Conservation (phyloP, 2,797 vertebrate species). For the Limnodromus scolopaceus region DNA sequence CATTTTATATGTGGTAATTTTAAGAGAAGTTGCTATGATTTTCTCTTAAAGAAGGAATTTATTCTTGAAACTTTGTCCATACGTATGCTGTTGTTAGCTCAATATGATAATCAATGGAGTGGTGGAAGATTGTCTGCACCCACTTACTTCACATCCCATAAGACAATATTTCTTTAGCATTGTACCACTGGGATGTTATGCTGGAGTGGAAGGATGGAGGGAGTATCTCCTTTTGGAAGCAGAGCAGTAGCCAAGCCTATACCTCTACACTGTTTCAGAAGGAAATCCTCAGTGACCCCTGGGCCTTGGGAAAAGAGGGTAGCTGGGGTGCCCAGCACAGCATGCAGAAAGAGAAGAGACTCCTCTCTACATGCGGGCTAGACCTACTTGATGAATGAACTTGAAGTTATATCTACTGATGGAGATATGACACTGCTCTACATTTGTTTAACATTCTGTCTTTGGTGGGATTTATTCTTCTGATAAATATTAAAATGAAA, state of each 20-base stretch:
- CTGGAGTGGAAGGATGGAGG: background rate
- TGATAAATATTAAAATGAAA: background rate
- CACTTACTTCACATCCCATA: background rate
- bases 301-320: background rate
- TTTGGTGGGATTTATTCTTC: background rate
- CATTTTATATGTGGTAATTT: background rate
- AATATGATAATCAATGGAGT: background rate
- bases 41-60: background rate
- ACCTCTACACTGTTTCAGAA: background rate
- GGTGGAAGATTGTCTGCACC: background rate
- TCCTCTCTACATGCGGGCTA: background rate
- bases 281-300: background rate
- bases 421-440: background rate
- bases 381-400: background rate
- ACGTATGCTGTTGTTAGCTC: background rate
- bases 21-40: background rate
- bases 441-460: background rate
- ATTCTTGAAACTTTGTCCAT: background rate
- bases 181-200: background rate
- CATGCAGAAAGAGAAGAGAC: rapidly evolving
- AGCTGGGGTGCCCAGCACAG: background rate
- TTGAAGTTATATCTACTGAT: background rate
- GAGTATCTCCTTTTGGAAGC: background rate
- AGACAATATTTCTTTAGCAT: background rate
- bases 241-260: background rate